phyloP scores from a whole-genome alignment of 2,888 invertebrate genomes.

The Phengaris alcon region DNA sequence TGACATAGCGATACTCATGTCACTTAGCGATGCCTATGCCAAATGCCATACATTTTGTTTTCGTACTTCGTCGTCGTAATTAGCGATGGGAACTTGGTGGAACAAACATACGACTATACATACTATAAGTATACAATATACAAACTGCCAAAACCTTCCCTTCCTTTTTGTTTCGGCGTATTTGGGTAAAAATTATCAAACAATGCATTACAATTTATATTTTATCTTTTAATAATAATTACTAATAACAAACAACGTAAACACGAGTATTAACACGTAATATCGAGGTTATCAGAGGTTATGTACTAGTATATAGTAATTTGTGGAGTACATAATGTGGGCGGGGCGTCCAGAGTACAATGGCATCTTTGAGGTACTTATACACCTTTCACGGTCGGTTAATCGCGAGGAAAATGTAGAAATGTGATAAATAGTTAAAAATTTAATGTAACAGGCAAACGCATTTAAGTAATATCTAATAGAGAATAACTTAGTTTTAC shows the following conservation, averaged over 20 bases:
- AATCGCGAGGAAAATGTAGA: neutral
- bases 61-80: too few species aligned
- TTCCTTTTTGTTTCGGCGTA: too few species aligned
- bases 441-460: neutral
- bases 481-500: neutral
- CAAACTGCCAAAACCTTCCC: too few species aligned
- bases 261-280: neutral
- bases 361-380: neutral
- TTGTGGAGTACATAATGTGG: neutral
- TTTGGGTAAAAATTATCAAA: neutral
- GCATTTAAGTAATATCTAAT: neutral
- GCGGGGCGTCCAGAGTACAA: neutral
- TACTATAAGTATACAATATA: too few species aligned
- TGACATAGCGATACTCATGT: too few species aligned
- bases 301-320: conserved; percentile 5
- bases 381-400: conserved; percentile 7
- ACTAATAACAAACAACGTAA: neutral
- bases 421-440: neutral
- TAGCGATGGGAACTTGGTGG: too few species aligned
- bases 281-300: conserved; percentile 10
- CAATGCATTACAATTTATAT: neutral
- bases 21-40: too few species aligned
- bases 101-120: too few species aligned
- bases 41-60: too few species aligned
- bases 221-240: neutral